Percentiles rank a stretch among this genome's conserved stretches.
These are phyloP conservation scores for Meiosimyza decipiens DNA, from an alignment of 2,888 invertebrate species.

Conservation along the genomic window DNA sequence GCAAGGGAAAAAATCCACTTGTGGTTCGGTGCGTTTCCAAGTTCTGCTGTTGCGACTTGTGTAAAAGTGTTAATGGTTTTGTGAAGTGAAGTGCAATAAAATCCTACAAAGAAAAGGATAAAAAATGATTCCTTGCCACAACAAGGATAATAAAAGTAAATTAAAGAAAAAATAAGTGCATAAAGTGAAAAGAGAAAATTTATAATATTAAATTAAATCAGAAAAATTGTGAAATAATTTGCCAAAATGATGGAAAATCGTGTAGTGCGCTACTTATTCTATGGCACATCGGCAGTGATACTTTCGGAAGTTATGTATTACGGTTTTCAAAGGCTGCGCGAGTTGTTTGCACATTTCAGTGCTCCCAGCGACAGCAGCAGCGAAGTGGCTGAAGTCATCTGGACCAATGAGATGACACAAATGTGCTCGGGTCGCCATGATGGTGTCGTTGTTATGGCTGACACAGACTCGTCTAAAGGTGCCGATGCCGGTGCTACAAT, in stretches of 20 bases:
- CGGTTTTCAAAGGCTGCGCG: conserved; percentile 38
- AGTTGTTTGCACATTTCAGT: background rate
- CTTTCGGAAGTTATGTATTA: conserved; percentile 44
- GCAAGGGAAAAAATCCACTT: conserved; percentile 2
- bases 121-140: background rate
- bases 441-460: background rate
- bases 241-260: conserved; percentile 38
- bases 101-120: background rate
- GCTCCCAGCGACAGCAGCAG: conserved; percentile 6
- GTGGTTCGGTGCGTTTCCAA: conserved; percentile 7
- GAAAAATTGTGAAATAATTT: background rate
- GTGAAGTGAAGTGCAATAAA: background rate
- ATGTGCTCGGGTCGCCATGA: conserved; percentile 40
- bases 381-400: conserved; percentile 46
- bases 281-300: conserved; percentile 40
- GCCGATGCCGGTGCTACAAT: background rate
- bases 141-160: background rate
- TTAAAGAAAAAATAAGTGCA: background rate
- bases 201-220: too few relatives aligned
- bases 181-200: background rate
- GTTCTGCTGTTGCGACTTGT: background rate
- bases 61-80: background rate
- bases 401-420: conserved; percentile 49
- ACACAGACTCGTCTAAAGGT: background rate
- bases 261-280: conserved; percentile 39